Evolutionary conservation across 2,113 vertebrate species (phyloP), one percentile per base, ranked within the genome.

Genomic region (Isichthys henryi): DNA sequence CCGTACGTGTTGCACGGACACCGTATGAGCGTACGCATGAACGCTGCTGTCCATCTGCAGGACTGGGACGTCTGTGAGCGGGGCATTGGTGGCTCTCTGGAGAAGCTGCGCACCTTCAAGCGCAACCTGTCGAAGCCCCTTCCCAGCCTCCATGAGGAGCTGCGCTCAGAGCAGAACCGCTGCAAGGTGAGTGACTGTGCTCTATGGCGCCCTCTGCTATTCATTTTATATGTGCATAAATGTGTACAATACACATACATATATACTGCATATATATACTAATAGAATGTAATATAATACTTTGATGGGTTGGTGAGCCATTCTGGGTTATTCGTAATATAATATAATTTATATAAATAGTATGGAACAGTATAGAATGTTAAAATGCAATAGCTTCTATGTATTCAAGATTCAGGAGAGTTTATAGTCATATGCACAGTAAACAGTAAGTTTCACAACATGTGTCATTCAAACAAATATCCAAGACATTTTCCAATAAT

Each of bases 51-150:
- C 8, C 3, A 0, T 70, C 9, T 27, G 1, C 91, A 99, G 98
- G 97, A 99, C 93, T 99, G 98, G 98, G 97, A 97, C 93, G 96
- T 96, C 66, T 98, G 97, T 93, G 98, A 99, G 93, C 97, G 94
- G 0, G 97, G 96, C 19, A 97, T 99, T 62, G 96, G 95, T 50
- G 96, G 96, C 90, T 99, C 98, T 3, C 94, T 98, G 92, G 97
- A 98, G 92, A 99, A 99, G 92, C 95, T 99, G 8, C 93, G 96
- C 91, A 95, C 96, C 1, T 98, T 99, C 94, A 99, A 98, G 92
- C 97, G 96, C 74, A 97, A 97, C 66, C 96, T 99, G 13, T 96
- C 96, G 45, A 97, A 96, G 70, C 94, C 96, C 17, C 95, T 99
- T 0, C 98, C 98, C 4, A 95, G 98, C 88, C 97, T 97, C 89